A percentile compares a stretch with the other conserved stretches of the same genome.
Conservation (phyloP, 2,888 invertebrate species). For the Limenitis camilla region DNA sequence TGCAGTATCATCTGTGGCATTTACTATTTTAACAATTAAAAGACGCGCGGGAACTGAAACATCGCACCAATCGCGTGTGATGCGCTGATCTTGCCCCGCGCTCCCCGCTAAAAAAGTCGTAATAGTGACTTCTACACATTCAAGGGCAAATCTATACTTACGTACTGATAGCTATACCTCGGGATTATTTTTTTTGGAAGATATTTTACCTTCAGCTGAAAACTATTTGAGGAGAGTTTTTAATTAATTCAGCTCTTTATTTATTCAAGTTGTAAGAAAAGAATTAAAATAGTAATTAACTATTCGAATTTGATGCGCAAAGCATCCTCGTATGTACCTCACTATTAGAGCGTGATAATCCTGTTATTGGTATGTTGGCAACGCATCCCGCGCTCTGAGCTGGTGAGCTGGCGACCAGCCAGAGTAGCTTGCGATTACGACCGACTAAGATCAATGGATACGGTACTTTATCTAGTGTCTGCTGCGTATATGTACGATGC, state of each 20-base stretch:
- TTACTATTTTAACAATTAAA: too few species aligned
- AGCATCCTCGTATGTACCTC: conserved; percentile 14
- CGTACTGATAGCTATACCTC: too few species aligned
- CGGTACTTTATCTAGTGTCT: conserved; percentile 10
- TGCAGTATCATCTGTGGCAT: too few species aligned
- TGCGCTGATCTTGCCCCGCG: too few species aligned
- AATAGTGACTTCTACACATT: too few species aligned
- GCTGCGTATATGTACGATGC: neutral
- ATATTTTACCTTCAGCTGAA: too few species aligned
- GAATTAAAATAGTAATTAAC: neutral
- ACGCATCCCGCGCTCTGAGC: conserved; percentile 39
- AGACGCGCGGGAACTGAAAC: too few species aligned
- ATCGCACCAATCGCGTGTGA: too few species aligned
- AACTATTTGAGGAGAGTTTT: too few species aligned
- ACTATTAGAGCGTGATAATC: conserved; percentile 30
- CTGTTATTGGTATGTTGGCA: conserved; percentile 44
- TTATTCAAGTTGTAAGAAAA: neutral
- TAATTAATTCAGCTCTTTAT: neutral
- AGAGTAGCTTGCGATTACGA: conserved; percentile 39
- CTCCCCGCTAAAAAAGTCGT: too few species aligned
- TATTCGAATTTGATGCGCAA: neutral
- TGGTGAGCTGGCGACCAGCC: conserved; percentile 48
- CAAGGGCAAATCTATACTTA: too few species aligned
- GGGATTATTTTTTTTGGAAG: too few species aligned
- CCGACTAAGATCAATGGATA: conserved; percentile 23